Base-by-base conservation (phyloP, 64 coral and sea anemone species). In the Actinia equina region DNA sequence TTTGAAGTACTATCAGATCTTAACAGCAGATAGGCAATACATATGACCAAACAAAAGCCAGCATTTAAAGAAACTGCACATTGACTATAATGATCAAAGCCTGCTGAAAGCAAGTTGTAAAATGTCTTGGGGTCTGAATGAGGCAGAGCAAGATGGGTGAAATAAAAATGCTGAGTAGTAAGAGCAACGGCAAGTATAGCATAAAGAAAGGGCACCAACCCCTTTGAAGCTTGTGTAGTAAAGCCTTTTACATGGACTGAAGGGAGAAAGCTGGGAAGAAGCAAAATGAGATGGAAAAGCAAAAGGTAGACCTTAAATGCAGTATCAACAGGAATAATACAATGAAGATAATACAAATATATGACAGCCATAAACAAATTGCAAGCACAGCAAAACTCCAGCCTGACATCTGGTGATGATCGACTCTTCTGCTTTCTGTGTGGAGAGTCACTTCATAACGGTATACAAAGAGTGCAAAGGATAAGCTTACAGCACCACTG, bases 381-480 rank as follows among this genome's bases (percentile, higher is more conserved):
- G 84, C 84, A 44, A 92, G 56, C 37, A 26, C 11, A 25, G 86
- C 86, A 78, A 92, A 59, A 15, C 85, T 71, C 86, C 77, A 88
- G 10, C 18, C 62, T 64, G 90, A 78, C 81, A 88, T 87, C 77
- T 92, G 84, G 37, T 87, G 86, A 44, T 87, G 86, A 0, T 86
- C 86, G 25, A 82, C 86, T 52, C 20, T 83, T 56, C 22, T 83
- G 14, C 44, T 83, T 83, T 83, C 52, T 44, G 44, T 83, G 80
- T 14, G 44, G 13, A 56, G 15, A 56, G 80, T 52, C 52, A 83
- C 59, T 27, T 92, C 12, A 60, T 92, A 92, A 0, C 85, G 85
- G 51, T 92, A 92, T 44, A 92, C 16, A 43, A 92, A 92, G 1
- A 92, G 90, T 61, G 90, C 42, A 27, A 92, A 82, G 7, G 85